phyloP scores from a whole-genome alignment of 2,113 vertebrate species.

The Phoenicopterus ruber region DNA sequence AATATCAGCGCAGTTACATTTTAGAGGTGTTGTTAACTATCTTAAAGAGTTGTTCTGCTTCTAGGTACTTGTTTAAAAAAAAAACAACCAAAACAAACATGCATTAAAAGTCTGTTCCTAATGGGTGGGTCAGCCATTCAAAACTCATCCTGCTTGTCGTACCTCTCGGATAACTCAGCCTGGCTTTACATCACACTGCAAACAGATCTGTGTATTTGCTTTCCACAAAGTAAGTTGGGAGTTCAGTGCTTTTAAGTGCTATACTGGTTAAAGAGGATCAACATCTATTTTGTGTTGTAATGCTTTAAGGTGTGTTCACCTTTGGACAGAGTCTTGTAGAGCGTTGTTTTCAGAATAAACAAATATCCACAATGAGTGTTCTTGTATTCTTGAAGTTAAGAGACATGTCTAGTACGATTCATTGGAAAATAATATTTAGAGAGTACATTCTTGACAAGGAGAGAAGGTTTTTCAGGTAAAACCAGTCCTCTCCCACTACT shows the following conservation, averaged over 20 bases:
- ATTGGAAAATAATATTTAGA: conserved; percentile 8
- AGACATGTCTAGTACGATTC: background rate
- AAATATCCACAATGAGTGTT: background rate
- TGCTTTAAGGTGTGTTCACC: background rate
- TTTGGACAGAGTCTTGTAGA: background rate
- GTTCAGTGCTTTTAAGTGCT: background rate
- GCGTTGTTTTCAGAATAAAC: conserved; percentile 46
- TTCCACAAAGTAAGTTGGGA: background rate
- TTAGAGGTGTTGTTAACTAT: background rate
- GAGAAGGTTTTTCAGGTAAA: conserved; percentile 49
- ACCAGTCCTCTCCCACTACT: background rate
- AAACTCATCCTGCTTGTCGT: background rate
- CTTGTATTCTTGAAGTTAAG: background rate
- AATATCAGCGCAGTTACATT: background rate
- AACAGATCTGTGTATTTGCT: background rate
- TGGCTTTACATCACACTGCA: conserved; percentile 6
- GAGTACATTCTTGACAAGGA: background rate
- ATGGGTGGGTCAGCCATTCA: background rate
- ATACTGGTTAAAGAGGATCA: background rate
- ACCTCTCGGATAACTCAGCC: background rate
- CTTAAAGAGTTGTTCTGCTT: background rate
- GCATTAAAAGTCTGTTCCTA: background rate
- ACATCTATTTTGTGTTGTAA: background rate
- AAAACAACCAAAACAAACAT: background rate
- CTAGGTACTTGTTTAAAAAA: background rate